Conservation (phyloP, 2,113 vertebrate genomes). For the Cyanoliseus patagonus region DNA sequence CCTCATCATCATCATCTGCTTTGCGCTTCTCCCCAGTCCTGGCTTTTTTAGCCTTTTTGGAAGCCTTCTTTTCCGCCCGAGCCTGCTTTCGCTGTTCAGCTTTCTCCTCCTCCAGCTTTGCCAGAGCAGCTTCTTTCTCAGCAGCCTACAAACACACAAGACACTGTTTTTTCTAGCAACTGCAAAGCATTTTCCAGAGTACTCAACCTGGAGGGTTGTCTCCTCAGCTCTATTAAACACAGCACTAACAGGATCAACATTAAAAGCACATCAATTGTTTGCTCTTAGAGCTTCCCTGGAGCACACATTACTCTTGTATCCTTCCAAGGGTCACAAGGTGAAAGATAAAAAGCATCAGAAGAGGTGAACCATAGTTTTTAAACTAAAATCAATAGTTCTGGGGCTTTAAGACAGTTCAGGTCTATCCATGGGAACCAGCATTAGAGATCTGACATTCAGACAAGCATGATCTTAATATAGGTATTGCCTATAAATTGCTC, state of each 20-base stretch:
- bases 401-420: background rate
- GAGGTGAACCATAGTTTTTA: background rate
- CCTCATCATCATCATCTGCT: slow-evolving; percentile 73
- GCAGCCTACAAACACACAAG: slow-evolving; percentile 75
- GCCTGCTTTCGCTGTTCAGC: slow-evolving; percentile 81
- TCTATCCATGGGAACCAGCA: background rate
- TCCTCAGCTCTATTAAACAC: background rate
- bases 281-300: background rate
- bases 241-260: background rate
- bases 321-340: background rate
- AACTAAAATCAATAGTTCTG: background rate
- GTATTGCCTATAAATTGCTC: background rate
- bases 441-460: background rate
- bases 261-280: background rate
- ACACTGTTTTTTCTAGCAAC: background rate
- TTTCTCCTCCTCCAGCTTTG: slow-evolving; percentile 86
- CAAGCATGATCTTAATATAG: background rate
- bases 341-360: background rate
- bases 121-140: slow-evolving; percentile 86
- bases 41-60: slow-evolving; percentile 80
- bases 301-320: background rate
- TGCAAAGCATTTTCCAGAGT: background rate
- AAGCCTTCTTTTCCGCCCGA: slow-evolving; percentile 84
- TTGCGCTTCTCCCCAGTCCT: slow-evolving; percentile 80
- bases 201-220: background rate